phyloP scores from a whole-genome alignment of 1,140 invertebrate genomes.

The Choristoneura fumiferana region DNA sequence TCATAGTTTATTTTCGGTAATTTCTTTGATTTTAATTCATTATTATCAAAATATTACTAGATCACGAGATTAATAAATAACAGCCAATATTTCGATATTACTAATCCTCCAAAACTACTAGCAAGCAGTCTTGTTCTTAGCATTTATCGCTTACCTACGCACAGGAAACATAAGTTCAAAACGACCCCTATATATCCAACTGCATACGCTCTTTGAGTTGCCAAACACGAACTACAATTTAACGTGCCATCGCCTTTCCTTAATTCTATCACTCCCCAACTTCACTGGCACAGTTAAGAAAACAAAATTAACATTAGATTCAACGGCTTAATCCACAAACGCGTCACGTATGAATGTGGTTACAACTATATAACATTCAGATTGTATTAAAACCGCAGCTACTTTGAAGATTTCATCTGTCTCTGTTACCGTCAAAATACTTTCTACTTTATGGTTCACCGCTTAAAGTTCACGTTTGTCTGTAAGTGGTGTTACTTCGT shows the following conservation, averaged over 20 bases:
- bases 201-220: not conserved
- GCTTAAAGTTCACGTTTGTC: not conserved
- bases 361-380: slow-evolving; percentile 16
- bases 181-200: too few species aligned
- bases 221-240: not conserved
- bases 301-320: slow-evolving; percentile 13
- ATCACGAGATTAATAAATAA: too few species aligned
- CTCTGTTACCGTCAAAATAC: not conserved
- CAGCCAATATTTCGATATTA: too few species aligned
- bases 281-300: not conserved
- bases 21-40: too few species aligned
- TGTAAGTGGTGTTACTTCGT: not conserved
- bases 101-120: too few species aligned
- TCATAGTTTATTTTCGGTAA: too few species aligned
- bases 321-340: slow-evolving; percentile 11
- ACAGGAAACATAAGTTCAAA: too few species aligned
- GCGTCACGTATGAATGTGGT: slow-evolving; percentile 14
- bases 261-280: slow-evolving; percentile 1
- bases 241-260: not conserved
- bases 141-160: too few species aligned
- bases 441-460: not conserved
- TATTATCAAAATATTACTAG: too few species aligned
- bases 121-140: too few species aligned
- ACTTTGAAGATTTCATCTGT: slow-evolving; percentile 15
- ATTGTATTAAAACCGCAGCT: slow-evolving; percentile 17